Evolutionary conservation across 2,113 vertebrate genomes (phyloP), one percentile per base, ranked within the genome.

Genomic region (Microtus ochrogaster): DNA sequence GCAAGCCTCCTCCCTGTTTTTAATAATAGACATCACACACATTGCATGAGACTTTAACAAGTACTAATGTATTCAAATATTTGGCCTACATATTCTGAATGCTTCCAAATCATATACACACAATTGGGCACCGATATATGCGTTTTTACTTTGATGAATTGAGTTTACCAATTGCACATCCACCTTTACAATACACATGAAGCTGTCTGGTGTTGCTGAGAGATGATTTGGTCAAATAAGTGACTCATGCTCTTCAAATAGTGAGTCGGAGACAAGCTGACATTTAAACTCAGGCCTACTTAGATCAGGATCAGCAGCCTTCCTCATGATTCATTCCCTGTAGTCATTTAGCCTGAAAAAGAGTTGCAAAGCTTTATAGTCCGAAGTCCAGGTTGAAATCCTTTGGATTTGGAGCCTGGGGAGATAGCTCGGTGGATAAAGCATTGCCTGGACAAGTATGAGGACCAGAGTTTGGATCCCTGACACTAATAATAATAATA

Each of bases 51-150:
- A 39, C 55, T 39, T 86, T 87, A 95, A 55, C 33, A 89, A 81
- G 63, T 4, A 61, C 28, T 89, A 47, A 94, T 94, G 82, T 96
- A 92, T 88, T 92, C 92, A 85, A 33, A 83, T 95, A 89, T 86
- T 97, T 97, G 91, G 72, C 94, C 95, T 96, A 94, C 41, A 90
- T 96, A 97, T 89, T 97, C 65, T 91, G 74, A 84, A 92, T 96
- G 91, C 89, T 95, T 95, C 68, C 49, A 86, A 95, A 78, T 94
- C 85, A 11, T 73, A n/a, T 83, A 6, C 63, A 66, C 19, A 26
- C 72, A 95, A 85, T 95, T 95, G 77, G 74, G 65, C 66, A 76
- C 84, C 93, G 94, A 73, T 76, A 90, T 72, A 86, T 70, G 10
- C 68, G 22, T 90, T 96, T 95, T 65, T 94, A 22, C 94, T 94